Conservation (phyloP, 1,140 invertebrate species). For the Sycophila sp. region DNA sequence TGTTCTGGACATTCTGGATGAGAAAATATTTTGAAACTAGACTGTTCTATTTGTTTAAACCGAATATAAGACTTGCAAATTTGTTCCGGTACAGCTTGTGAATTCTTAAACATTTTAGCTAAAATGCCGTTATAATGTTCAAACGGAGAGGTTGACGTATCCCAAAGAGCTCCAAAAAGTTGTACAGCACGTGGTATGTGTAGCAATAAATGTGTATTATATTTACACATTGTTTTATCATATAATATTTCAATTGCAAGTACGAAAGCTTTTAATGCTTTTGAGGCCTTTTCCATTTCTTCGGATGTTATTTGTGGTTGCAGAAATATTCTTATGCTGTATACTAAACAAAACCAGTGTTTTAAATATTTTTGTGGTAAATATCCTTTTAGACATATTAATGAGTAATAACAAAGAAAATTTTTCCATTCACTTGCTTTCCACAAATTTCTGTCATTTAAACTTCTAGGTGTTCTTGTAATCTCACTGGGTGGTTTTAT, state of each 20-base stretch:
- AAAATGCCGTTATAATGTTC: not conserved
- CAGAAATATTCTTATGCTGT: not conserved
- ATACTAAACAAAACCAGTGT: conserved; percentile 35
- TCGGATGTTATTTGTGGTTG: not conserved
- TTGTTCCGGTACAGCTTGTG: conserved; percentile 21
- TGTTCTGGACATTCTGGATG: conserved; percentile 13
- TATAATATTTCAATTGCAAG: conserved; percentile 25
- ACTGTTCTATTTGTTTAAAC: conserved; percentile 27
- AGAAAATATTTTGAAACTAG: conserved; percentile 18
- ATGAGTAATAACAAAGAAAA: conserved; percentile 35
- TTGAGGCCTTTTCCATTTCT: not conserved
- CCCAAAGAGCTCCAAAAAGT: conserved; percentile 23
- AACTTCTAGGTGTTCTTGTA: not conserved
- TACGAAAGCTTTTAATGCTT: conserved; percentile 35
- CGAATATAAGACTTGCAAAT: conserved; percentile 39
- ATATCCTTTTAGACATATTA: conserved; percentile 26
- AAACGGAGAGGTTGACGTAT: not conserved
- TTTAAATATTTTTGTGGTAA: conserved; percentile 25
- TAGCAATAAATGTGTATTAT: conserved; percentile 38
- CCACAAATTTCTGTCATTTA: not conserved
- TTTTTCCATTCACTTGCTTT: conserved; percentile 40
- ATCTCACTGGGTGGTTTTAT: conserved; percentile 11
- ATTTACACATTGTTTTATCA: conserved; percentile 35
- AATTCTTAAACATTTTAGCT: not conserved
- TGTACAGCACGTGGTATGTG: conserved; percentile 31